These are phyloP conservation scores for Acrobasis suavella DNA, from an alignment of 2,888 invertebrate species.

Conservation along the genomic window DNA sequence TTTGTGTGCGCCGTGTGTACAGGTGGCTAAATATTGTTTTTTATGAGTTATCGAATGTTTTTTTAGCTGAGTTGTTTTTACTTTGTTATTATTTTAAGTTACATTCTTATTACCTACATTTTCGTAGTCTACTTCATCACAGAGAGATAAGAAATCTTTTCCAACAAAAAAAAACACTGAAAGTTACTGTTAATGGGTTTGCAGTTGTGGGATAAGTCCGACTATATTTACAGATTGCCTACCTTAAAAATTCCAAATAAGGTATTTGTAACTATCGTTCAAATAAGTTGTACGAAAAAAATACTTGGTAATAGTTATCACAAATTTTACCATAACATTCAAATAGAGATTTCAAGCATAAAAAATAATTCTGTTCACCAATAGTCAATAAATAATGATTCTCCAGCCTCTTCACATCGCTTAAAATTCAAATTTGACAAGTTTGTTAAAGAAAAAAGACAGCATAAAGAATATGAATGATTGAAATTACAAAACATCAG, in stretches of 20 bases:
- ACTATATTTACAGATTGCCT: no score
- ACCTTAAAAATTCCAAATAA: no score
- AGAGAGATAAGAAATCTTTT: no score
- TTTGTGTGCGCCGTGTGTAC: conserved; percentile 20
- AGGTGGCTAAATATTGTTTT: conserved; percentile 22
- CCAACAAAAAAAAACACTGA: no score
- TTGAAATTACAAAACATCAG: not conserved
- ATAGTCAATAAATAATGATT: not conserved
- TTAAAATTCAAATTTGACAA: conserved; percentile 4
- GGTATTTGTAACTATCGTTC: no score
- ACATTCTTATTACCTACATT: no score
- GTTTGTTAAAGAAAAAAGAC: not conserved
- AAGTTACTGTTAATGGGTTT: no score
- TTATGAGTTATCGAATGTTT: conserved; percentile 1
- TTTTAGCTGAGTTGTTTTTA: conserved; percentile 2
- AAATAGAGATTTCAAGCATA: not conserved
- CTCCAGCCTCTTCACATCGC: not conserved
- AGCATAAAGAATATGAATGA: conserved; percentile 6
- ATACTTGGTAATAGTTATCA: no score
- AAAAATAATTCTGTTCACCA: not conserved
- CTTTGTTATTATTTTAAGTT: not conserved
- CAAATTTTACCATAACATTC: no score
- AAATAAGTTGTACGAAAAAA: no score
- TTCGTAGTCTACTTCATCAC: no score
- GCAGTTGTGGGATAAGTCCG: no score